A percentile compares a stretch with the other conserved stretches of the same genome.
These are phyloP conservation scores for Ptiloglossa arizonensis DNA, from an alignment of 1,140 invertebrate genomes.

Conservation along the genomic window DNA sequence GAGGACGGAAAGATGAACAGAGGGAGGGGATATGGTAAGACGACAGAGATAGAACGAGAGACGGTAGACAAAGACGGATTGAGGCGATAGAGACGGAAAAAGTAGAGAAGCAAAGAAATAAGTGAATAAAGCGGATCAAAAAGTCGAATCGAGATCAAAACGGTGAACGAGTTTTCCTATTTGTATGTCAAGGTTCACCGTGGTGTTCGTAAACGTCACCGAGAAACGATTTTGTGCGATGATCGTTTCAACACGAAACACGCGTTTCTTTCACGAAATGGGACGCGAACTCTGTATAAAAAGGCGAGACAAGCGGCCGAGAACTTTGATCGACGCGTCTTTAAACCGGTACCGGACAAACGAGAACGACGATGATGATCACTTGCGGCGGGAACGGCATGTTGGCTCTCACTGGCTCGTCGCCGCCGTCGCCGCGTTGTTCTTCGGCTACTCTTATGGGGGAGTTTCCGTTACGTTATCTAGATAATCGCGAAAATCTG, in stretches of 20 bases:
- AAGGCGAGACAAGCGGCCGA: slow-evolving; percentile 8
- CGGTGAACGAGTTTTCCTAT: neutral
- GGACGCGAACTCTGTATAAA: neutral
- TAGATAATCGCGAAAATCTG: slow-evolving; percentile 31
- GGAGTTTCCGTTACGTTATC: slow-evolving; percentile 38
- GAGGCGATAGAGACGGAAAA: neutral
- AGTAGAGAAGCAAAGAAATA: neutral
- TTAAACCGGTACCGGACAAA: slow-evolving; percentile 63
- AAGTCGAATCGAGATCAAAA: neutral
- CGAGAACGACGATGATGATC: slow-evolving; percentile 19
- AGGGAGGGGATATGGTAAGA: slow-evolving; percentile 10
- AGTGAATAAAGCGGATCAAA: neutral
- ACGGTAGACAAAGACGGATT: slow-evolving; percentile 15
- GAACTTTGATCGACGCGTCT: slow-evolving; percentile 24
- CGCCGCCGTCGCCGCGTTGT: slow-evolving; percentile 14
- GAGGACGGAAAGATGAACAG: slow-evolving; percentile 22
- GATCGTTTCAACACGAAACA: neutral
- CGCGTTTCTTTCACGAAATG: neutral
- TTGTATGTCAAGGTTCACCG: neutral
- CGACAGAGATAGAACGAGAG: slow-evolving; percentile 10
- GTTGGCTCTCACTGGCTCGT: slow-evolving; percentile 69
- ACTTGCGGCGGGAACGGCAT: slow-evolving; percentile 72
- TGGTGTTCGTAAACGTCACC: slow-evolving; percentile 17
- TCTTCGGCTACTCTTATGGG: slow-evolving; percentile 29
- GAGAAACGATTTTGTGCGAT: neutral